Evolutionary conservation across 2,113 vertebrate species (phyloP).

Genomic region (Lonchura striata): DNA sequence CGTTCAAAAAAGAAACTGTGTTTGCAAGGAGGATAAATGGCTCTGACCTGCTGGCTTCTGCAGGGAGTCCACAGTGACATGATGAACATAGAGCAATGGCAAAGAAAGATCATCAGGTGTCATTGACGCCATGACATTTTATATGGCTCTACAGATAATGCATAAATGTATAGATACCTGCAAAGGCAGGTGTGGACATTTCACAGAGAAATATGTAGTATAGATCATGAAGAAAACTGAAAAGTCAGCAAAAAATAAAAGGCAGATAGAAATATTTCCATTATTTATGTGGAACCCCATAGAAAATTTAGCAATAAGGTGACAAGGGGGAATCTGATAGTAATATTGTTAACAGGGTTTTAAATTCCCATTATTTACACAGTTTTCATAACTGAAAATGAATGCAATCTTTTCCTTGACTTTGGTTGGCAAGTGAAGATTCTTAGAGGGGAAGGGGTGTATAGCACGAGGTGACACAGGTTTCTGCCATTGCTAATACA

Average conservation of each 20-base stretch:
- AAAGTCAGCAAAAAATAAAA: not conserved
- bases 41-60: not conserved
- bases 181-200: not conserved
- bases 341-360: not conserved
- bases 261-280: not conserved
- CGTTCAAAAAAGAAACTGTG: not conserved
- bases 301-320: not conserved
- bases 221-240: not conserved
- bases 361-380: not conserved
- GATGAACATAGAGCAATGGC: not conserved
- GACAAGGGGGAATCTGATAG: not conserved
- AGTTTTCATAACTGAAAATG: not conserved
- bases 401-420: not conserved
- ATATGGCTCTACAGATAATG: not conserved
- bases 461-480: not conserved
- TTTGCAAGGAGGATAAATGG: not conserved
- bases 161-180: not conserved
- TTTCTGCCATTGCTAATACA: not conserved
- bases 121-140: not conserved
- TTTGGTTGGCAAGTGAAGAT: not conserved
- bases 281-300: fast-evolving
- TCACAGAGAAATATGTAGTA: not conserved
- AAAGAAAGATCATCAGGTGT: not conserved
- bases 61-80: not conserved
- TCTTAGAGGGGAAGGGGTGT: not conserved